Conservation (phyloP, 2,113 vertebrate species). For the Phalacrocorax pelagicus region DNA sequence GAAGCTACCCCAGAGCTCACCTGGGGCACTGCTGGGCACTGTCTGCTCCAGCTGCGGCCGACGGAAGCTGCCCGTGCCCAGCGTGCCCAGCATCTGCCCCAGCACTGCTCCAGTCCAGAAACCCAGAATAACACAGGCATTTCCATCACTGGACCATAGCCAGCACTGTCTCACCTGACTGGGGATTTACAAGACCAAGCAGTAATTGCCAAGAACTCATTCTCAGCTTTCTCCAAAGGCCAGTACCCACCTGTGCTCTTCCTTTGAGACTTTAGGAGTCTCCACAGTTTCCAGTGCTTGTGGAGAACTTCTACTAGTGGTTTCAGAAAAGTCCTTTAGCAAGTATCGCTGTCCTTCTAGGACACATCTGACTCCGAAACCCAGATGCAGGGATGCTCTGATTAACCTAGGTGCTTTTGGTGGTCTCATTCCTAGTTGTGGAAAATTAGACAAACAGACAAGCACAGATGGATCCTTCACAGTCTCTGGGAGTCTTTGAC, state of each 20-base stretch:
- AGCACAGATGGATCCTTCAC: background rate
- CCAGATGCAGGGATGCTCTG: background rate
- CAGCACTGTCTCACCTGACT: background rate
- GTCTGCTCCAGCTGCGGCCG: background rate
- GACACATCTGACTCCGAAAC: background rate
- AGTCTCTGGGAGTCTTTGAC: background rate
- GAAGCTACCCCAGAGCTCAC: background rate
- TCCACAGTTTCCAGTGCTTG: background rate
- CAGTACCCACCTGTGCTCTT: background rate
- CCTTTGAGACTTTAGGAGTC: background rate
- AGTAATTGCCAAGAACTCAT: background rate
- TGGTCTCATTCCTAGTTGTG: background rate
- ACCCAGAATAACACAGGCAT: background rate
- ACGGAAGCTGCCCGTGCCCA: background rate
- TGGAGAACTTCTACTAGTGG: background rate
- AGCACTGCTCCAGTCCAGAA: background rate
- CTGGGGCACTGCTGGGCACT: background rate
- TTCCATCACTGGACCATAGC: background rate
- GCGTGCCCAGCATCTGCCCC: background rate
- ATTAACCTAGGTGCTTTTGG: background rate
- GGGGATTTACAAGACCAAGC: rapidly evolving
- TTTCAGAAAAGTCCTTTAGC: background rate
- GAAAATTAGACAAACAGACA: background rate
- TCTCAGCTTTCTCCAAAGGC: background rate
- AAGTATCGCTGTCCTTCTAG: background rate